These are phyloP conservation scores for Styela clava DNA, from an alignment of 23 tunicate species.

Conservation along the genomic window DNA sequence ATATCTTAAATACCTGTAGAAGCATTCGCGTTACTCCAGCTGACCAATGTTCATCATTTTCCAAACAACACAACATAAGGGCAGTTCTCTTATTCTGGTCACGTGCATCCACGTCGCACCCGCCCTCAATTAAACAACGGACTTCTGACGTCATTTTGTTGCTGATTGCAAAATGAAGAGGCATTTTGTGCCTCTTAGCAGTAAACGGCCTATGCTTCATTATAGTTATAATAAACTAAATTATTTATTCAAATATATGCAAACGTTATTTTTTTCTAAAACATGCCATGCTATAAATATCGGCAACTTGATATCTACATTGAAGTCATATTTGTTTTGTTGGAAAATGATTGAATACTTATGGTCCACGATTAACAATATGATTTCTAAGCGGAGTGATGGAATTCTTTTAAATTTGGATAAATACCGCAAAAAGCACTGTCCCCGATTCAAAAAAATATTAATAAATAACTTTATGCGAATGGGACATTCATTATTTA, in stretches of 20 bases:
- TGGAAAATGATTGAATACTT: too few relatives aligned
- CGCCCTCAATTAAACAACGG: slow-evolving; percentile 50
- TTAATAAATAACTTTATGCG: too few relatives aligned
- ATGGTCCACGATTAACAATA: too few relatives aligned
- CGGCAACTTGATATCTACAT: too few relatives aligned
- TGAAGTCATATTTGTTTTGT: too few relatives aligned
- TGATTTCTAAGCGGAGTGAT: too few relatives aligned
- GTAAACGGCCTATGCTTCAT: background rate
- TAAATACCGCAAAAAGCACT: too few relatives aligned
- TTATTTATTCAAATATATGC: too few relatives aligned
- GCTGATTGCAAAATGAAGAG: slow-evolving; percentile 63
- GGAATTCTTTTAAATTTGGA: too few relatives aligned
- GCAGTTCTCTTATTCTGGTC: slow-evolving; percentile 57
- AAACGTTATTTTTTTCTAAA: too few relatives aligned
- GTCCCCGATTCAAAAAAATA: too few relatives aligned
- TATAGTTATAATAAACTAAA: background rate
- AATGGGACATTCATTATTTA: background rate
- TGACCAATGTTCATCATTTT: slow-evolving; percentile 69
- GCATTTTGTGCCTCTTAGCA: slow-evolving; percentile 3
- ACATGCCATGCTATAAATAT: too few relatives aligned
- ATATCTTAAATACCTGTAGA: slow-evolving; percentile 72
- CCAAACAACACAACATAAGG: slow-evolving; percentile 73
- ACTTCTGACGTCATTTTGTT: slow-evolving; percentile 59
- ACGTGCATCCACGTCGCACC: slow-evolving; percentile 39
- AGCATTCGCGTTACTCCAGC: slow-evolving; percentile 83